A percentile compares a stretch with the other conserved stretches of the same genome.
Evolutionary conservation across 2,888 invertebrate species (phyloP).

Genomic region (Neoascia interrupta): DNA sequence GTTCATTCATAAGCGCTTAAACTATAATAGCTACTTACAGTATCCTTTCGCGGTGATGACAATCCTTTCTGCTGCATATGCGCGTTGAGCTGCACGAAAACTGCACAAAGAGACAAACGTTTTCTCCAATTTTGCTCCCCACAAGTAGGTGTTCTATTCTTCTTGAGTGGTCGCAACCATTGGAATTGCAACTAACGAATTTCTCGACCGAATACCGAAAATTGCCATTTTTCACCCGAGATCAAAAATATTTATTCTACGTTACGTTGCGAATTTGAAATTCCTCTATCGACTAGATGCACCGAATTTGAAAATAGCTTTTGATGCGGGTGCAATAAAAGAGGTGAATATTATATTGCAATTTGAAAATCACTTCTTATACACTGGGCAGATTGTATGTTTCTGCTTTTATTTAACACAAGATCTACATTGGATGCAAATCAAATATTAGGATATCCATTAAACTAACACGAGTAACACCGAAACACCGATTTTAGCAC

Average conservation of each 20-base stretch:
- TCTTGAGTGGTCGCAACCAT: slow-evolving; percentile 52
- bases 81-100: slow-evolving; percentile 54
- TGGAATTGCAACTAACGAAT: slow-evolving; percentile 54
- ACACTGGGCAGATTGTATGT: slow-evolving; percentile 23
- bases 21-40: slow-evolving; percentile 65
- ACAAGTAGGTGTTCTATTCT: slow-evolving; percentile 47
- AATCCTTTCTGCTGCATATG: slow-evolving; percentile 69
- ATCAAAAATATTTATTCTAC: neutral
- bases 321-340: no score
- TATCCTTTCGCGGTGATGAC: slow-evolving; percentile 57
- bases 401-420: no score
- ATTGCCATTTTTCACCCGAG: slow-evolving; percentile 59
- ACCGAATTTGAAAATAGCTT: no score
- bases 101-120: slow-evolving; percentile 38
- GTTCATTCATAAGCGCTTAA: no score
- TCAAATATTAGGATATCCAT: slow-evolving; percentile 64
- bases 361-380: slow-evolving; percentile 44
- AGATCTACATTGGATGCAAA: slow-evolving; percentile 59
- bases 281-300: no score
- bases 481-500: slow-evolving; percentile 17
- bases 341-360: slow-evolving; percentile 38
- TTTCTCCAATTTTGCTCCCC: slow-evolving; percentile 21
- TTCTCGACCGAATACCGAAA: slow-evolving; percentile 59
- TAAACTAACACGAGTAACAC: slow-evolving; percentile 25
- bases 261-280: neutral